Base-by-base conservation (phyloP, 2,113 vertebrate genomes). In the Myodes glareolus region DNA sequence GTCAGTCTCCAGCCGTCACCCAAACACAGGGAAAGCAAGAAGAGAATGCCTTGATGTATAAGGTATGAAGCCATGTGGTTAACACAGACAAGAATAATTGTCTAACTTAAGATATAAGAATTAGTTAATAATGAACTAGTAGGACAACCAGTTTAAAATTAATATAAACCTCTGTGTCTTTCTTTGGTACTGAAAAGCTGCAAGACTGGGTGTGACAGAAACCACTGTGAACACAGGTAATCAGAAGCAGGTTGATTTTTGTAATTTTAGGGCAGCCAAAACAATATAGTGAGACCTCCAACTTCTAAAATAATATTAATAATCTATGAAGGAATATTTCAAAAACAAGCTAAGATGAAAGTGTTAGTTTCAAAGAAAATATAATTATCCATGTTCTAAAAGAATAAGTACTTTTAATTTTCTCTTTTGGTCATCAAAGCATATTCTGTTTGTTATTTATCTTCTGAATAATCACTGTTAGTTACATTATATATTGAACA, bases 231-330 rank as follows among this genome's bases (percentile, higher is more conserved):
- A 58, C 58, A 58, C 7, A 58, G 58, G 58, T 58, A 58, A 42
- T 3, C 12, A n/a, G 25, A 84, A 7, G 0, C 25, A 63, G 25
- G 31, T 21, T 5, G 23, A 84, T 42, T 3, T 1, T 27, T 45
- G 7, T 65, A 14, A 45, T 17, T 31, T 61, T 29, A 65, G 27
- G 61, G 25, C 1, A 65, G 7, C 14, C 27, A 85, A 27, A 16
- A 29, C 7, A 19, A 85, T n/a, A 19, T 4, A 85, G 13, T 5
- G 8, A 45, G n/a, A 31, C 12, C 1, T 0, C 0, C 29, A 45
- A 39, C 55, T 82, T 31, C 8, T 45, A 85, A 85, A 85, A 19
- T 19, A 14, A 31, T 63, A 63, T 7, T 42, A 39, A 39, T 61
- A 76, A 25, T 33, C n/a, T 5, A 50, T 47, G 7, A 73, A 86